Base-by-base conservation (phyloP, 2,888 invertebrate species). In the Onthophagus sagittarius region DNA sequence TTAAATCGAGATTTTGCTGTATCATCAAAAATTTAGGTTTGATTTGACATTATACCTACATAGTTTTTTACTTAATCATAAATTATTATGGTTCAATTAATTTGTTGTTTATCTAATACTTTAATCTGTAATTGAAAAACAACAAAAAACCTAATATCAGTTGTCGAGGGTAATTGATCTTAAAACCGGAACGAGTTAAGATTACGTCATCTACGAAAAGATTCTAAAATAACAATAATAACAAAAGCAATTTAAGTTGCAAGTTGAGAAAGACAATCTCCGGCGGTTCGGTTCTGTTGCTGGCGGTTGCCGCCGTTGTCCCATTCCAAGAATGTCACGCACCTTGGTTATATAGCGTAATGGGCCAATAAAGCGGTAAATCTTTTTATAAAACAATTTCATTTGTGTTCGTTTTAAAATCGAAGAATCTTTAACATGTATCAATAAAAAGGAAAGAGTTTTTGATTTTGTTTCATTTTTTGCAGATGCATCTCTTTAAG, bases 341-440 rank as follows among this genome's bases (percentile, higher is more conserved):
- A 76, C 72, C 62, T 73, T 76, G 78, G 74, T 71, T 77, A 76
- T 77, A 74, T 77, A 76, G 75, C 73, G 71, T 74, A 75, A 76
- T 75, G 72, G 70, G 70, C 71, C 77, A 74, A 73, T 76, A 75
- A 76, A 76, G 75, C 73, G 75, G 74, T 75, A 72, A 72, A 72
- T 73, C 73, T 73, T 75, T 77, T 72, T 67, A 15, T 23, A 53
- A 11, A 53, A 53, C 39, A 11, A 53, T 53, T 53, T 53, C 7
- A 53, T 53, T 53, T 53, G 11, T 53, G 39, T 53, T 53, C 23
- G 23, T 23, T 53, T 53, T 53, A 53, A n/a, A n/a, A 9, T 53
- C 39, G 11, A 53, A 23, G 23, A 23, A 23, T 23, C 23, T 23
- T 23, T 23, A 23, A 23, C 23, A 23, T 23, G 23, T 23, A 23